A percentile compares a stretch with the other conserved stretches of the same genome.
Evolutionary conservation across 2,888 invertebrate species (phyloP).

Genomic region (Muschampia plurimacula): DNA sequence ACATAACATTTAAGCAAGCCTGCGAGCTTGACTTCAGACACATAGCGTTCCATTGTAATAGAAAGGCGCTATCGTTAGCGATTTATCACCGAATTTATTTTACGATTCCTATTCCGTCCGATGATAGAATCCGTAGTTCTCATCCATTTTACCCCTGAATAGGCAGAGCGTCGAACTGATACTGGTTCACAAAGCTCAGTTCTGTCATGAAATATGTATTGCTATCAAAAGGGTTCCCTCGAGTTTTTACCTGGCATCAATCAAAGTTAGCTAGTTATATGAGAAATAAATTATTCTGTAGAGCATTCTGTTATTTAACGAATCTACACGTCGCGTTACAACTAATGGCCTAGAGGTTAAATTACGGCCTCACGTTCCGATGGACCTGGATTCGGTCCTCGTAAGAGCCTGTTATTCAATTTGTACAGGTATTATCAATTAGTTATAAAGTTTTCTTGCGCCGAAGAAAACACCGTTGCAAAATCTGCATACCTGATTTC

Average conservation of each 20-base stretch:
- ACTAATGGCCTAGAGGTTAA: too few relatives aligned
- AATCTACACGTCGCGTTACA: not conserved
- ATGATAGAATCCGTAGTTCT: constrained; percentile 50
- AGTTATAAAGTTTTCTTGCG: too few relatives aligned
- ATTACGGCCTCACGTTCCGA: too few relatives aligned
- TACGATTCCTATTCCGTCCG: constrained; percentile 45
- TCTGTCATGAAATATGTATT: constrained; percentile 70
- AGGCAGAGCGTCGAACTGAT: constrained; percentile 51
- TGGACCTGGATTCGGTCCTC: too few relatives aligned
- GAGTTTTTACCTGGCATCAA: constrained; percentile 48
- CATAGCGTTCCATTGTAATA: constrained; percentile 6
- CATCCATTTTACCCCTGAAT: constrained; percentile 54
- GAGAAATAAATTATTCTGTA: not conserved
- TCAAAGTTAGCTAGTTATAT: constrained; percentile 42
- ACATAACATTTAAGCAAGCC: not conserved
- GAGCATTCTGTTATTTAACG: not conserved
- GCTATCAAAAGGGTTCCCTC: constrained; percentile 61
- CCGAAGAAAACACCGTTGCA: too few relatives aligned
- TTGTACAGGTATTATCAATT: too few relatives aligned
- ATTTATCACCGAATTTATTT: constrained; percentile 40
- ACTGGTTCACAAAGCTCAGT: constrained; percentile 63
- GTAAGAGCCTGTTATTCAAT: too few relatives aligned
- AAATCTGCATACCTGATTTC: too few relatives aligned
- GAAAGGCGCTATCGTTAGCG: constrained; percentile 18
- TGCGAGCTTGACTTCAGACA: constrained; percentile 10